Percentiles rank a stretch among this genome's conserved stretches.
Conservation (phyloP, 2,113 vertebrate genomes). For the Telmatochromis sp. region DNA sequence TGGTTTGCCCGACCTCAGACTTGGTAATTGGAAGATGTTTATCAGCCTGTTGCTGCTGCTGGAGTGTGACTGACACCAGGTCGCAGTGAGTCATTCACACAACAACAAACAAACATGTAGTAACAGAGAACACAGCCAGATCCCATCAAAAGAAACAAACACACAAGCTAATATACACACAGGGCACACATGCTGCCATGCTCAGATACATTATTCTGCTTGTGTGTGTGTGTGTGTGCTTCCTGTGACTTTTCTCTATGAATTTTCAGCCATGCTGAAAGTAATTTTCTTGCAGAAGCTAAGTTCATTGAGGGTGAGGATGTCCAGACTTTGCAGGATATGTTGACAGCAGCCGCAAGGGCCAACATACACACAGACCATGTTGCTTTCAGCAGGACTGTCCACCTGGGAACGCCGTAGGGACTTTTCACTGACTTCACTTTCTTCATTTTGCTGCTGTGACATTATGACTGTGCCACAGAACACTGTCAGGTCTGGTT, state of each 20-base stretch:
- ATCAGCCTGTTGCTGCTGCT: conserved; percentile 53
- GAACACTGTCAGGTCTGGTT: not conserved
- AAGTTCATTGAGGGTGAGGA: not conserved
- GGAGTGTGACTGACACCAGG: conserved; percentile 48
- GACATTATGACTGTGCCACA: not conserved
- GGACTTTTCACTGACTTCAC: not conserved
- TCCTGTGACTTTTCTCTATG: not conserved
- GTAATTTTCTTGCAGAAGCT: not conserved
- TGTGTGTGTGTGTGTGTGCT: not conserved
- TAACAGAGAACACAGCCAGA: not conserved
- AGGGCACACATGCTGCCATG: not conserved
- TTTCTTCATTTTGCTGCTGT: not conserved
- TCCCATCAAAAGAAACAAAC: not conserved
- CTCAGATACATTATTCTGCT: not conserved
- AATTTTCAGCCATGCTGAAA: not conserved
- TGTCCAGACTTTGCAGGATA: not conserved
- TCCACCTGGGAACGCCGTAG: not conserved
- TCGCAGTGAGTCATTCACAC: conserved; percentile 21
- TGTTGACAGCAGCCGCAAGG: not conserved
- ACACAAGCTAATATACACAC: not conserved
- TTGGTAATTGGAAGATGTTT: conserved; percentile 52
- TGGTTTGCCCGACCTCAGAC: not conserved
- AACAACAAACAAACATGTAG: not conserved
- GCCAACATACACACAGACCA: not conserved
- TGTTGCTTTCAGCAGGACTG: not conserved